Evolutionary conservation across 2,888 invertebrate species (phyloP), one percentile per base, ranked within the genome.

Genomic region (Blomia tropicalis): DNA sequence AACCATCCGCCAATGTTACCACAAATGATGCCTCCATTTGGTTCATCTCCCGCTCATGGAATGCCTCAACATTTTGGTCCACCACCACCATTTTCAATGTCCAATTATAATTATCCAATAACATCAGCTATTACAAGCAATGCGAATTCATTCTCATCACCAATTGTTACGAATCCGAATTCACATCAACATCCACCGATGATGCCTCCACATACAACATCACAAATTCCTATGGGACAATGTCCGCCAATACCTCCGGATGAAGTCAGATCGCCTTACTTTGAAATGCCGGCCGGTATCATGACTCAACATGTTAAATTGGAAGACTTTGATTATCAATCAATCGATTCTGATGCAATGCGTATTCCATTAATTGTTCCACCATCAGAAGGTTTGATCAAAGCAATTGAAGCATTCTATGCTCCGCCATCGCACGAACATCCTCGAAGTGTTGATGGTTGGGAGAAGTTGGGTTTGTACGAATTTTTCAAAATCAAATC

Each of bases 401-500:
- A 87, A 23, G 95, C 96, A 7, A 85, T 98, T 0, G 92, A 95
- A 71, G 89, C 91, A 1, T 98, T 96, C 78, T 96, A 96, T 75
- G 84, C 87, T 1, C 83, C 87, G 30, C 92, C 95, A 4, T 87
- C 88, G 69, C 92, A 95, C 72, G 95, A 96, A 72, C 80, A 90
- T 64, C 93, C 95, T 0, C 79, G 93, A 71, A 93, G 95, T 77
- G 79, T 78, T 74, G 95, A 96, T 75, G 96, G 96, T 31, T 98
- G 96, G 96, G 98, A 98, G 75, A 91, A 91, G 75, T 79, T 95
- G 71, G 95, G 92, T 66, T 79, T 98, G 62, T 93, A 92, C 74
- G 96, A 98, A 76, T 98, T 92, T 77, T 95, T 90, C 76, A 90
- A 91, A 76, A 89, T 91, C 4, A 98, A 96, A 76, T 87, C 90